Percentiles rank a stretch among this genome's conserved stretches.
phyloP scores from a whole-genome alignment of 2,113 vertebrate species.

The Noctilio leporinus region DNA sequence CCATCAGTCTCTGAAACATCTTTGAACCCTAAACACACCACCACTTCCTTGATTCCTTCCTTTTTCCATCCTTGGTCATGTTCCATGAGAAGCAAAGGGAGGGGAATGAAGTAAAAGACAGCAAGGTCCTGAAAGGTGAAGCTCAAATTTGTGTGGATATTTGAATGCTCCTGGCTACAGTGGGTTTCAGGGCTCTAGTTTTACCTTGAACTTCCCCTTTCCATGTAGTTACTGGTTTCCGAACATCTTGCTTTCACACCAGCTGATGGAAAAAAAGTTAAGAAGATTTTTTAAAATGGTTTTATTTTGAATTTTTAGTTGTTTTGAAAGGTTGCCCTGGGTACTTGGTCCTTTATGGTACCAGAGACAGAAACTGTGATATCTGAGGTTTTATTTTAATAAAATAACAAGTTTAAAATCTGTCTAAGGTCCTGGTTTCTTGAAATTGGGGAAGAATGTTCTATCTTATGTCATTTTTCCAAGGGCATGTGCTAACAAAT shows the following conservation, averaged over 20 bases:
- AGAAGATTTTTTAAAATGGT: neutral
- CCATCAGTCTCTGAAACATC: neutral
- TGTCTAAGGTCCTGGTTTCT: neutral
- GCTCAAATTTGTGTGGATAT: neutral
- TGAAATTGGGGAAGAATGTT: neutral
- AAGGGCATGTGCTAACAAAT: neutral
- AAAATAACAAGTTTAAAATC: neutral
- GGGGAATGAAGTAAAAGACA: neutral
- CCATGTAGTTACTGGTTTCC: neutral
- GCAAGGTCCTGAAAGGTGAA: neutral
- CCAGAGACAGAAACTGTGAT: neutral
- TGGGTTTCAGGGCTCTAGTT: neutral
- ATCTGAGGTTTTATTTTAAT: neutral
- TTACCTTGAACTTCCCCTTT: neutral
- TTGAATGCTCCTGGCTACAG: neutral
- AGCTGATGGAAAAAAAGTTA: neutral
- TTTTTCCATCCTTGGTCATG: neutral
- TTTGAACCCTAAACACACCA: neutral
- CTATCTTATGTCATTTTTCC: neutral
- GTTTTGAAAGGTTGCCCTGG: neutral
- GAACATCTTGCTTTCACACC: neutral
- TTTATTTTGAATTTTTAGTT: neutral
- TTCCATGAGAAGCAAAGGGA: neutral
- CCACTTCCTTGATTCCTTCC: neutral
- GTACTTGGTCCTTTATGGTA: neutral